Base-by-base conservation (phyloP, 2,888 invertebrate genomes). In the Drosophila picticornis region DNA sequence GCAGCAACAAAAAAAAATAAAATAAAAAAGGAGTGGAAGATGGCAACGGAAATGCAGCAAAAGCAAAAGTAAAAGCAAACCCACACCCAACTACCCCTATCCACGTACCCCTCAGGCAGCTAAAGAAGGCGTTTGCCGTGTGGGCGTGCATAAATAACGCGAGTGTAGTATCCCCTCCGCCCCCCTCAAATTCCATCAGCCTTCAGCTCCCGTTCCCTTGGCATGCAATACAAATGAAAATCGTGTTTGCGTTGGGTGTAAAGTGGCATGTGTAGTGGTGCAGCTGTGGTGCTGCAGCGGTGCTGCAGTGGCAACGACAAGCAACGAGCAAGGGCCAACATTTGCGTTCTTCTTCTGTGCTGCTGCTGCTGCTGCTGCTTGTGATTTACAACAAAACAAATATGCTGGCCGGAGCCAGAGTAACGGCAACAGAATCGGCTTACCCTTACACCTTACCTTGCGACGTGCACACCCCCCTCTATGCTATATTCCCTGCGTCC, bases 371-470 rank as follows among this genome's bases (percentile, higher is more conserved):
- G 83, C 68, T 74, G 79, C 88, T 81, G 65, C 90, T 77, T 74
- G 90, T 91, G 91, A 90, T 90, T 91, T 91, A 91, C 88, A 90
- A 85, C 90, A 88, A 90, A 91, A 91, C 90, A 91, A 90, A 90
- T 91, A 90, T 81, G 84, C 74, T 77, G 75, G 81, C 76, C 65
- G 58, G 52, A 56, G 53, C 32, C 43, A 27, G 11, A 66, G 38
- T 52, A 50, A 64, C n/a, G 70, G 67, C 48, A 58, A 48, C 56
- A 29, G 34, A 48, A 61, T 46, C 22, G 60, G 69, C 67, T 73
- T 59, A 68, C 81, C 75, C 89, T 78, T 77, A 77, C 25, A 46
- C 90, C 80, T 88, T 85, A 67, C 67, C 64, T 59, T 58, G 50
- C 51, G 58, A 61, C 61, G 67, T 61, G 31, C 22, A 16, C 25